Percentiles rank a stretch among this genome's conserved stretches.
These are phyloP conservation scores for Heterodera schachtii DNA, from an alignment of 1,140 invertebrate genomes.

Conservation along the genomic window DNA sequence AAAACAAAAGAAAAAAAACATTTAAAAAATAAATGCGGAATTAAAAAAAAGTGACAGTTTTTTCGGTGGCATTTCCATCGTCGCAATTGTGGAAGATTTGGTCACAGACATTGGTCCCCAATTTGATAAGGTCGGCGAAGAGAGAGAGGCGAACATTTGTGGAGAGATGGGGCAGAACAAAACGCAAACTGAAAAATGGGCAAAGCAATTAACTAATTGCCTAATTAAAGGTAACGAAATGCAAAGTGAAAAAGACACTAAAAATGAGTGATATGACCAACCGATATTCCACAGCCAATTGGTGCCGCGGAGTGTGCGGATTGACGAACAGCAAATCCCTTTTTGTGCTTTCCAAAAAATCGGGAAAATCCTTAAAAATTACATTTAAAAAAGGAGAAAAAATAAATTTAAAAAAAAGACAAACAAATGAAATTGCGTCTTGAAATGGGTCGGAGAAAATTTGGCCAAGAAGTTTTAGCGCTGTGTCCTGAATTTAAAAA, in stretches of 20 bases:
- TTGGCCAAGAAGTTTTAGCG: neutral
- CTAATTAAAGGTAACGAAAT: too few species aligned
- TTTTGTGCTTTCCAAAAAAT: conserved; percentile 10
- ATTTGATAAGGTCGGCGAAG: neutral
- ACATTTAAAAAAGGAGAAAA: neutral
- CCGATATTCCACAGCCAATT: conserved; percentile 22
- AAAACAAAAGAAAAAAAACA: neutral
- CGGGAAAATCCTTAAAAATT: conserved; percentile 1
- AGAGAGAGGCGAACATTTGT: neutral
- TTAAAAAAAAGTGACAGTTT: neutral
- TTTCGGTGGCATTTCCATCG: neutral
- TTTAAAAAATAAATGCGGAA: neutral
- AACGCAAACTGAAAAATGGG: neutral
- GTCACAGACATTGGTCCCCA: neutral
- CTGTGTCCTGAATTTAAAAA: conserved; percentile 4
- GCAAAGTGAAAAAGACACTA: too few species aligned
- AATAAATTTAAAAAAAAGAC: neutral
- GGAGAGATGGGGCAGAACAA: conserved; percentile 12
- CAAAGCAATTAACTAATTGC: too few species aligned
- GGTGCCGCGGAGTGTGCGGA: conserved; percentile 13
- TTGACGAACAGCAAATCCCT: conserved; percentile 1
- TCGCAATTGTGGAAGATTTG: too few species aligned
- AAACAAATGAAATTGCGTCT: neutral
- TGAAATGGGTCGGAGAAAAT: too few species aligned
- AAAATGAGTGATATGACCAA: neutral